Conservation (phyloP, 2,888 invertebrate species). For the Cephalotes varians region DNA sequence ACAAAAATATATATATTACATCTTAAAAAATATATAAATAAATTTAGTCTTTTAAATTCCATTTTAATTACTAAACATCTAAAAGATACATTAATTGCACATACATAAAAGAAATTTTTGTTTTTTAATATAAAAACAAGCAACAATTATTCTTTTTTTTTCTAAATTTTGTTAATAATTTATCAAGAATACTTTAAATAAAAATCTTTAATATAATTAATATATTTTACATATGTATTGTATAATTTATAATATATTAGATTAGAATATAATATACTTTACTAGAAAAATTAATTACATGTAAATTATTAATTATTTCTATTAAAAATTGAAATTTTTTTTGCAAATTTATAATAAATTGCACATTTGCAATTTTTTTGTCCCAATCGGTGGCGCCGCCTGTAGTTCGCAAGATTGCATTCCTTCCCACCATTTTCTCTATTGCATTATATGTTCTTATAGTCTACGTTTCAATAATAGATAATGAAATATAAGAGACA, state of each 20-base stretch:
- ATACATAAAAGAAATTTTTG: not conserved
- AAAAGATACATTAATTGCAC: not conserved
- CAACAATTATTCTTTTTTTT: not conserved
- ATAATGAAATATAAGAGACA: not conserved
- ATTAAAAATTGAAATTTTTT: not conserved
- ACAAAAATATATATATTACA: not conserved
- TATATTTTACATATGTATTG: not conserved
- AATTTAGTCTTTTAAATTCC: not conserved
- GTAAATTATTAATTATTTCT: not conserved
- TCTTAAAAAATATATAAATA: not conserved
- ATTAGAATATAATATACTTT: not conserved
- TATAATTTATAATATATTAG: not conserved
- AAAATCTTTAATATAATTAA: not conserved
- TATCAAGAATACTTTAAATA: not conserved
- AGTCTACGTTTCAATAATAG: not conserved
- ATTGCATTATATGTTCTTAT: slow-evolving; percentile 51
- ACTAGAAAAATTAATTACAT: not conserved
- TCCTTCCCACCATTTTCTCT: slow-evolving; percentile 77
- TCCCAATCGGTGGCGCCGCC: slow-evolving; percentile 71
- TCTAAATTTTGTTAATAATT: not conserved
- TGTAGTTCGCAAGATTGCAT: slow-evolving; percentile 58
- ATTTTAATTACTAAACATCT: not conserved
- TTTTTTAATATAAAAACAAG: not conserved
- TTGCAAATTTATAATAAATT: not conserved
- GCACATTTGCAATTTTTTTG: slow-evolving; percentile 1